Evolutionary conservation across 2,113 vertebrate species (phyloP).

Genomic region (Enhydra lutris): DNA sequence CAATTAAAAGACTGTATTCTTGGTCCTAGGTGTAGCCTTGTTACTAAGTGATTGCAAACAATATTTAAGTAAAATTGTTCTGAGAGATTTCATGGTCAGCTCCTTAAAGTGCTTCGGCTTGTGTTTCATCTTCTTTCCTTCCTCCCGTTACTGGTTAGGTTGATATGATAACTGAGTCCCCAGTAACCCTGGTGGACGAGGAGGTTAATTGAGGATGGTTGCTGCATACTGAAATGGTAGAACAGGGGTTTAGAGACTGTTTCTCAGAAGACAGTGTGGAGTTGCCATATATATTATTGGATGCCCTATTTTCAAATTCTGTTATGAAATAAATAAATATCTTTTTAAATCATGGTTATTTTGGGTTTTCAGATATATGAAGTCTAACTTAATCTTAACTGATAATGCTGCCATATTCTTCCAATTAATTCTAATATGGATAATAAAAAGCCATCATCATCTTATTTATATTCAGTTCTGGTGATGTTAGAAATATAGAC

Average conservation of each 20-base stretch:
- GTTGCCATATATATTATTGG: neutral
- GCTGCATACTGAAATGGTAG: neutral
- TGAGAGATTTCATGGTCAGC: neutral
- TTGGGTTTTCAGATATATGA: neutral
- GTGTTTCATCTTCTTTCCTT: neutral
- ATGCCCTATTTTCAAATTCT: neutral
- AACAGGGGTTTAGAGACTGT: neutral
- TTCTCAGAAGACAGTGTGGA: neutral
- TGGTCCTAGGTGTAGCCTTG: neutral
- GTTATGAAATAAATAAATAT: neutral
- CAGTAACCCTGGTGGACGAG: fast-evolving
- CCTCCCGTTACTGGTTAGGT: neutral
- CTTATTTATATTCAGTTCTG: neutral
- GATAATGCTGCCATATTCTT: neutral
- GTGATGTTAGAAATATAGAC: neutral
- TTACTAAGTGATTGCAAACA: neutral
- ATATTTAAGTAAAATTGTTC: neutral
- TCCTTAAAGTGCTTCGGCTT: neutral
- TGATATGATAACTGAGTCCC: neutral
- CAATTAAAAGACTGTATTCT: neutral
- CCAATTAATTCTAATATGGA: neutral
- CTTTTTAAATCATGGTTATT: neutral
- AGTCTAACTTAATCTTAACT: neutral
- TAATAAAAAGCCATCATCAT: neutral
- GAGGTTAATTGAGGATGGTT: neutral